These are phyloP conservation scores for Pissodes strobi DNA, from an alignment of 1,140 invertebrate species.

Conservation along the genomic window DNA sequence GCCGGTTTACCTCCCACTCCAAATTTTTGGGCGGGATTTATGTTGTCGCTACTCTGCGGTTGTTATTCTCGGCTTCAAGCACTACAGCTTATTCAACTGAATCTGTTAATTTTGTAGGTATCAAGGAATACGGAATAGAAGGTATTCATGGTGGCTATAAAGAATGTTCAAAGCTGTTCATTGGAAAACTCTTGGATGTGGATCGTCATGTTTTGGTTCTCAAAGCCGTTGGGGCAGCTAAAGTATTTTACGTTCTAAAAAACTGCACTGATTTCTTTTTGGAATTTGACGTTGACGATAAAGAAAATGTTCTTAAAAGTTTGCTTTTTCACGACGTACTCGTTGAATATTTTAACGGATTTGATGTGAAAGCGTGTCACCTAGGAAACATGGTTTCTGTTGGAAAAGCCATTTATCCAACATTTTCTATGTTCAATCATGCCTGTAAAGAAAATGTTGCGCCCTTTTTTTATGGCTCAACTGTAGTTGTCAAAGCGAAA, in stretches of 20 bases:
- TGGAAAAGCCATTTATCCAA: background rate
- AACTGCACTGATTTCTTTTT: background rate
- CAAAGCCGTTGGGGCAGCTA: background rate
- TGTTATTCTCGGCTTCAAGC: no score
- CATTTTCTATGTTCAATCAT: background rate
- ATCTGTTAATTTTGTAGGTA: no score
- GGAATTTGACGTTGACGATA: background rate
- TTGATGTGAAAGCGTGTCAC: background rate
- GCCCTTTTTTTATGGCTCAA: background rate
- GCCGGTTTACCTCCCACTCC: no score
- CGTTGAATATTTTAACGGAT: background rate
- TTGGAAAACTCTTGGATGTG: no score
- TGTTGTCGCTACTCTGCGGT: no score
- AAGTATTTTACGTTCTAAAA: slow-evolving; percentile 3
- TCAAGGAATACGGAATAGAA: background rate
- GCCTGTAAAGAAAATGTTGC: background rate
- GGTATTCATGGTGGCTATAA: background rate
- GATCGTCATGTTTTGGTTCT: no score
- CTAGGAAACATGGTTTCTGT: background rate
- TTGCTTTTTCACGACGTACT: background rate
- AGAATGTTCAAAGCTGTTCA: no score
- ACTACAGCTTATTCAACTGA: no score
- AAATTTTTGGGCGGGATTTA: no score
- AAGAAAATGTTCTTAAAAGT: background rate
- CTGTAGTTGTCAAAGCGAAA: background rate